phyloP scores from a whole-genome alignment of 2,888 invertebrate genomes.

The Empis livida region DNA sequence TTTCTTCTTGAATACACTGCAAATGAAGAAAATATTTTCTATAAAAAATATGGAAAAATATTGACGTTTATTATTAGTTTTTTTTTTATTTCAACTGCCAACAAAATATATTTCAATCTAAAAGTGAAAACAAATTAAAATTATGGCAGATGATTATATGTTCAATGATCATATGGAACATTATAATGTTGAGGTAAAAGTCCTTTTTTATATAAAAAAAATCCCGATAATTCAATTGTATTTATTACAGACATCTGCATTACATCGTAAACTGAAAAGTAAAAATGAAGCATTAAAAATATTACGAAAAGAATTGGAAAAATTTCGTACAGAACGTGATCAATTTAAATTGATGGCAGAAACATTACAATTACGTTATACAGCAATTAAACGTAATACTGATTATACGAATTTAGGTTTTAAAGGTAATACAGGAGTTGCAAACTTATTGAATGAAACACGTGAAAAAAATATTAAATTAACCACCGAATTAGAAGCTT shows the following conservation, averaged over 20 bases:
- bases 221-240: no score
- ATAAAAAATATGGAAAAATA: no score
- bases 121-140: background rate
- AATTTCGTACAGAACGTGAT: conserved; percentile 65
- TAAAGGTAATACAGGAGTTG: conserved; percentile 36
- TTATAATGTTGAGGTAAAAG: background rate
- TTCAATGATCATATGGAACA: no score
- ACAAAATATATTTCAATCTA: no score
- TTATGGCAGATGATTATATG: no score
- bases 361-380: conserved; percentile 49
- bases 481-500: conserved; percentile 46
- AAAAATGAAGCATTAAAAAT: conserved; percentile 73
- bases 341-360: conserved; percentile 70
- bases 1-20: no score
- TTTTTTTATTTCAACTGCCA: no score
- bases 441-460: conserved; percentile 44
- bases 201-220: no score
- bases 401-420: conserved; percentile 25
- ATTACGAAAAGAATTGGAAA: conserved; percentile 61
- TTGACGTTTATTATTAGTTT: no score
- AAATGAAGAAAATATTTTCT: no score
- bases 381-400: conserved; percentile 36
- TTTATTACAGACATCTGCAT: conserved; percentile 42
- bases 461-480: conserved; percentile 46
- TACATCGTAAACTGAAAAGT: conserved; percentile 62